Evolutionary conservation across 2,888 invertebrate genomes (phyloP).

Genomic region (Melinaea marsaeus): DNA sequence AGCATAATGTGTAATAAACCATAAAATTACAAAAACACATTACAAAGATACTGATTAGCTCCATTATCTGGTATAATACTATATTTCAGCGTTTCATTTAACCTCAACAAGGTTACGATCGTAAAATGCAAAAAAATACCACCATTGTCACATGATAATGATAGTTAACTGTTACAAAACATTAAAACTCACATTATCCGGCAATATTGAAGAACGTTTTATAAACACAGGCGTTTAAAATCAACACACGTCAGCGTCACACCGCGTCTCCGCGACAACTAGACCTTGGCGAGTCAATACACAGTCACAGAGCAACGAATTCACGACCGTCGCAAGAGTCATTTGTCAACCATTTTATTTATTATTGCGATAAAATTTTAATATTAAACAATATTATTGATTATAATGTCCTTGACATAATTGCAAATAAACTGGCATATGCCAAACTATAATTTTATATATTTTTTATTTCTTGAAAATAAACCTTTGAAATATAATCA

Average conservation of each 20-base stretch:
- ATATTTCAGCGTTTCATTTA: background rate
- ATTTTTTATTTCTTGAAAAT: too few species aligned
- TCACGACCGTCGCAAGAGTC: constrained; percentile 27
- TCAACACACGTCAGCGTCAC: constrained; percentile 14
- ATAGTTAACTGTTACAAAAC: background rate
- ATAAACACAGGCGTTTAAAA: constrained; percentile 1
- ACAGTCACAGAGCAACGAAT: constrained; percentile 5
- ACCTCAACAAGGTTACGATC: background rate
- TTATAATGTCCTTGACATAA: too few species aligned
- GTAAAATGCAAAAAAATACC: background rate
- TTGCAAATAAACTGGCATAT: too few species aligned
- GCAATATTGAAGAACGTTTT: background rate
- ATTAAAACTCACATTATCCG: background rate
- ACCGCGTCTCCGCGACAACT: constrained; percentile 20
- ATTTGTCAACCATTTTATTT: background rate
- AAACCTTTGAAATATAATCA: too few species aligned
- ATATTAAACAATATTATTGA: too few species aligned
- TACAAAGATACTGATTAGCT: too few species aligned
- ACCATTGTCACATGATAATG: background rate
- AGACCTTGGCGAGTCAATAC: constrained; percentile 5
- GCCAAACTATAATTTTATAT: too few species aligned
- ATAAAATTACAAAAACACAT: too few species aligned
- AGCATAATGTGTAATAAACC: too few species aligned
- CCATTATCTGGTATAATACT: background rate
- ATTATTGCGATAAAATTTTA: background rate